These are phyloP conservation scores for Gandaritis pyraliata DNA, from an alignment of 2,888 invertebrate species.

Conservation along the genomic window DNA sequence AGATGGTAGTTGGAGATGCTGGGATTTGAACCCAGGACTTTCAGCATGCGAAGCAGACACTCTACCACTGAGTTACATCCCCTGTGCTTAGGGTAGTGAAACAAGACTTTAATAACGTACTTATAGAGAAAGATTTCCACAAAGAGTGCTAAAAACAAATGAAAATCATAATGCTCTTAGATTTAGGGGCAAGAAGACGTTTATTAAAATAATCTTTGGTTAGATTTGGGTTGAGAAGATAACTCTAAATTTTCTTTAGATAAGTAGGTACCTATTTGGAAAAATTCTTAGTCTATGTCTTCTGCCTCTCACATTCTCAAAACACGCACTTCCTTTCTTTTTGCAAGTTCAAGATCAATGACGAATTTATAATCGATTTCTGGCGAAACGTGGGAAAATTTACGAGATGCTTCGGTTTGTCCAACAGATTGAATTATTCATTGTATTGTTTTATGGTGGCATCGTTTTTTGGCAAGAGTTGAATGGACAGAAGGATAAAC, in stretches of 20 bases:
- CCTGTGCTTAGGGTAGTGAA: conserved; percentile 44
- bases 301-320: conserved; percentile 7
- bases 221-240: no score
- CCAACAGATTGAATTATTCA: conserved; percentile 31
- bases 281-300: not conserved
- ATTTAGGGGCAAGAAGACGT: no score
- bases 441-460: conserved; percentile 23
- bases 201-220: no score
- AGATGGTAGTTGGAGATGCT: conserved; percentile 80
- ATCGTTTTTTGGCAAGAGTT: conserved; percentile 17
- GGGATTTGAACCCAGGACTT: conserved; percentile 88
- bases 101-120: not conserved
- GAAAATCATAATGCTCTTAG: no score
- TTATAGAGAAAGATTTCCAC: no score
- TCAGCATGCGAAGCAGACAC: conserved; percentile 88
- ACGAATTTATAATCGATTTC: conserved; percentile 29
- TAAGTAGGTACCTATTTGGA: no score
- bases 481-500: conserved; percentile 10
- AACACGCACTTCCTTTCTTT: not conserved
- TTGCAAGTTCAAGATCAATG: conserved; percentile 30
- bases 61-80: conserved; percentile 84
- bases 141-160: no score
- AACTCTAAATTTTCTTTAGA: no score
- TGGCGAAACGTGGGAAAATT: conserved; percentile 13
- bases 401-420: conserved; percentile 2